Evolutionary conservation across 2,888 invertebrate genomes (phyloP).

Genomic region (Biston stratarius): DNA sequence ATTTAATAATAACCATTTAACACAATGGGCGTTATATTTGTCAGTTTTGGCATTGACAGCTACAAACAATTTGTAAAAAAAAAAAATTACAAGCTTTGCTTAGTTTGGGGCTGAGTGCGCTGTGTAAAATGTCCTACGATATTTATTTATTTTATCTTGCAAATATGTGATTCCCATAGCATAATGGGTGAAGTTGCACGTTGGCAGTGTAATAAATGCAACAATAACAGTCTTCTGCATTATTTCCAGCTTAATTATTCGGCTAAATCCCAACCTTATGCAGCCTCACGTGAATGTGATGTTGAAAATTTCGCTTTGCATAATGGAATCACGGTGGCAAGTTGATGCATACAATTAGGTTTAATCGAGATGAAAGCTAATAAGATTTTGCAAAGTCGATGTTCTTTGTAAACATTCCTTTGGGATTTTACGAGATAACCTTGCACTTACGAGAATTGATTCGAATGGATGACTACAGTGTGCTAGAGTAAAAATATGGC

Average conservation of each 20-base stretch:
- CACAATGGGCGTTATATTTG: too few species aligned
- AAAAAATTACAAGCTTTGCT: too few species aligned
- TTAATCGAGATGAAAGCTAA: conserved; percentile 44
- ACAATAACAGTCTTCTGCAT: too few species aligned
- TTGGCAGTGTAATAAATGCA: too few species aligned
- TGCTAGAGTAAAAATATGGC: background rate
- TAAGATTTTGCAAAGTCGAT: conserved; percentile 6
- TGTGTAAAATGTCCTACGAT: too few species aligned
- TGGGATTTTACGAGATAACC: background rate
- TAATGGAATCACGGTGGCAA: conserved; percentile 16
- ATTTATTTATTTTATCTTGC: background rate
- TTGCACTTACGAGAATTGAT: background rate
- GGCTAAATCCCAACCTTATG: conserved; percentile 22
- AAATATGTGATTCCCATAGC: too few species aligned
- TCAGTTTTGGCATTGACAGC: too few species aligned
- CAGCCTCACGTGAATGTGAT: conserved; percentile 34
- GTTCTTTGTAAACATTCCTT: background rate
- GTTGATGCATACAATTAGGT: conserved; percentile 41
- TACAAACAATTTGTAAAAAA: too few species aligned
- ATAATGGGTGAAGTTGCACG: too few species aligned
- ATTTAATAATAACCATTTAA: too few species aligned
- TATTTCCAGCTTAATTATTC: background rate
- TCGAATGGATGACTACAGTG: background rate
- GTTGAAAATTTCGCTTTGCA: conserved; percentile 28
- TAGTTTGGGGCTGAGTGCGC: too few species aligned